Conservation (phyloP, 2,113 vertebrate species). For the Megaleporinus macrocephalus region DNA sequence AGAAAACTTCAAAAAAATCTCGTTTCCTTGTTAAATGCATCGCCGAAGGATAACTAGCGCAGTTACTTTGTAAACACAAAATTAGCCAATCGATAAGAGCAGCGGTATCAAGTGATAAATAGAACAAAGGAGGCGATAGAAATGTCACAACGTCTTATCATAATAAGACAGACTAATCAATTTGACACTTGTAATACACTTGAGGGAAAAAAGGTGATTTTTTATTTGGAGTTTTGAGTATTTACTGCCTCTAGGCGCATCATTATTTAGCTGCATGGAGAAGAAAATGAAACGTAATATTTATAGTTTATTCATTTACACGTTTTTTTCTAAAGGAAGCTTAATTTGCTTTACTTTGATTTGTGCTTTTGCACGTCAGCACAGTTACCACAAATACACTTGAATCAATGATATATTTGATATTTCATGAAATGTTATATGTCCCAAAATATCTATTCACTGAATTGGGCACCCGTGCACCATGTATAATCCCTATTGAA, state of each 20-base stretch:
- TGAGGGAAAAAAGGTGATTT: neutral
- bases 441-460: too few species aligned
- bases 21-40: slow-evolving; percentile 18
- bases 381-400: too few species aligned
- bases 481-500: too few species aligned
- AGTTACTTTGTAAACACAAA: neutral
- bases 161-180: slow-evolving; percentile 1
- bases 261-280: neutral
- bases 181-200: neutral
- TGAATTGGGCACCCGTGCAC: too few species aligned
- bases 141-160: neutral
- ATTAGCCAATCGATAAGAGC: slow-evolving; percentile 5
- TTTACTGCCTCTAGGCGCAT: neutral
- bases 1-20: slow-evolving; percentile 22
- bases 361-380: too few species aligned
- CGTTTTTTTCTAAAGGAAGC: neutral
- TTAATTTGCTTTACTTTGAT: too few species aligned
- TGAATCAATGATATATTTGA: too few species aligned
- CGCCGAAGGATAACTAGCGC: neutral
- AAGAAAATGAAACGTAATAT: neutral
- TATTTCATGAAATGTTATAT: too few species aligned
- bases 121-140: neutral
- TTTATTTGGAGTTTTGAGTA: neutral
- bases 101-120: neutral
- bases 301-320: neutral